Evolutionary conservation across 2,888 invertebrate species (phyloP), one percentile per base, ranked within the genome.

Genomic region (Lepetodrilus schrolli): DNA sequence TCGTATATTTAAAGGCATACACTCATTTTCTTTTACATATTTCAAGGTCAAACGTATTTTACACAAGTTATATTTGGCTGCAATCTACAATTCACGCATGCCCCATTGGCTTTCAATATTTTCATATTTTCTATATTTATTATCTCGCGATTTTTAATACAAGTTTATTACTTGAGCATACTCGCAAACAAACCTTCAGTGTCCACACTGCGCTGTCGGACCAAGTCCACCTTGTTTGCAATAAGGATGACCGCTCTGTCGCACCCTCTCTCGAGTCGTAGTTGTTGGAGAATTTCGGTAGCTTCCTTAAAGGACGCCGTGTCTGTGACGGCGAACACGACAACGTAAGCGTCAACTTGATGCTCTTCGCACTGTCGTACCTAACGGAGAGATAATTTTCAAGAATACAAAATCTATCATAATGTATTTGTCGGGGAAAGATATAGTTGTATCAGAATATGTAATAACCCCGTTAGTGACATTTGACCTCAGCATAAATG

Each of bases 191-290:
- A 48, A 58, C 58, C 58, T 58, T 30, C 58, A 30, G 23, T 17
- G 17, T 58, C 92, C 79, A 98, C 95, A 80, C 94, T 94, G 80
- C 97, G 93, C 17, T 96, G 95, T 81, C 97, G 93, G 0, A 95
- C 97, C 84, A 98, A 92, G 88, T 98, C 98, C 1, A 96, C 95
- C 89, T 98, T 98, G 89, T 98, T 98, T 43, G 96, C 97, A 2
- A 97, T 97, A 13, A 98, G 93, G 77, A 97, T 96, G 73, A 96
- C 95, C 7, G 96, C 95, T 86, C 96, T 94, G 74, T 96, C 96
- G 0, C 95, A 95, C 87, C 94, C 95, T 87, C 94, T 94, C 79
- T 92, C 95, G 76, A 95, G 92, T 92, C 96, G 95, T 72, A 98
- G 92, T 90, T 96, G 96, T 83, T 95, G 94, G 73, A 97, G 92